phyloP scores from a whole-genome alignment of 2,888 invertebrate genomes.

The Folsomia manolachei region DNA sequence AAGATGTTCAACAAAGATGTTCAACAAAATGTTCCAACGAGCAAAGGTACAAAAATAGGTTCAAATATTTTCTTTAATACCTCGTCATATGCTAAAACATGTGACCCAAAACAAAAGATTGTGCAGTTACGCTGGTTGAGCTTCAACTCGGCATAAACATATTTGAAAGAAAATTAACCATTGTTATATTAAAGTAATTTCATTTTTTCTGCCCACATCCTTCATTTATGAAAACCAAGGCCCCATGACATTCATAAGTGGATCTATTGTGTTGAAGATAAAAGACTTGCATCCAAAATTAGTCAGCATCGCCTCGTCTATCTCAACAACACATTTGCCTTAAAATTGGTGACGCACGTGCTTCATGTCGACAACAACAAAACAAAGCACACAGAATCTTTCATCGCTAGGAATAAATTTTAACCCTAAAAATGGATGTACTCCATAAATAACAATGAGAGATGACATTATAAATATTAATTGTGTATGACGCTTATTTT shows the following conservation, averaged over 20 bases:
- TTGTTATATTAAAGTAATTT: background rate
- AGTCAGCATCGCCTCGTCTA: background rate
- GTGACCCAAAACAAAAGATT: no score
- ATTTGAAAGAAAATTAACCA: background rate
- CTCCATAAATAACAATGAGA: background rate
- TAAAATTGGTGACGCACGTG: background rate
- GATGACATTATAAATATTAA: background rate
- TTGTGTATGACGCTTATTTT: background rate
- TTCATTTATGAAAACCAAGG: background rate
- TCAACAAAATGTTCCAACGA: no score
- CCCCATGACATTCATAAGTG: background rate
- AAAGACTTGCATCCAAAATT: background rate
- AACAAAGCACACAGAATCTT: no score
- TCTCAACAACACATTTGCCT: background rate
- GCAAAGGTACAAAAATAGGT: no score
- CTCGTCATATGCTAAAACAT: no score
- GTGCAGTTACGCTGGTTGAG: background rate
- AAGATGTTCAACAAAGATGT: no score
- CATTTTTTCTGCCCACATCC: background rate
- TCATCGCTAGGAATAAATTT: background rate
- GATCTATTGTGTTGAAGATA: background rate
- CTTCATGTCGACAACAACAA: background rate
- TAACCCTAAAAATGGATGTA: background rate
- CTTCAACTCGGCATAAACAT: background rate
- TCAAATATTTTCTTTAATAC: no score